Conservation (phyloP, 2,113 vertebrate genomes). For the Alouatta palliata region DNA sequence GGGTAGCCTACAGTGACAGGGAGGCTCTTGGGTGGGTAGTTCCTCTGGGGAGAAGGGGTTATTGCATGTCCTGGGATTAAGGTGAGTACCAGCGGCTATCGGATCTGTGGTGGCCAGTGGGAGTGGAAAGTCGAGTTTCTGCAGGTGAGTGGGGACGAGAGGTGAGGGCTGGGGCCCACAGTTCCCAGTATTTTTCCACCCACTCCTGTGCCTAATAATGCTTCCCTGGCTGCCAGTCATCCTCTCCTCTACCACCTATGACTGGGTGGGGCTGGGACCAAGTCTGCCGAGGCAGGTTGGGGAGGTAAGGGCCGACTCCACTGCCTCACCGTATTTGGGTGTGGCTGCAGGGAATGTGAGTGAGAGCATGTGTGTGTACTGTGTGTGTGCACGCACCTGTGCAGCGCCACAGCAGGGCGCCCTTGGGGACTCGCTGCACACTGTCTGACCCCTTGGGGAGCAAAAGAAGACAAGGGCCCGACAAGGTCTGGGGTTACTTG, state of each 20-base stretch:
- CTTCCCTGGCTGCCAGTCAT: not conserved
- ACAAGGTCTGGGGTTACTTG: not conserved
- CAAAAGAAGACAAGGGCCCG: rapidly evolving
- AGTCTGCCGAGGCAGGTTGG: rapidly evolving
- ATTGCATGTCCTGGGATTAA: not conserved
- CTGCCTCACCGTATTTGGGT: rapidly evolving
- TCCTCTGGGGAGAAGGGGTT: not conserved
- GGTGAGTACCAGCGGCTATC: not conserved
- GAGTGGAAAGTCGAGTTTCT: not conserved
- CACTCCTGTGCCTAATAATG: rapidly evolving
- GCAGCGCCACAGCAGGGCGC: not conserved
- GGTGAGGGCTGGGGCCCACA: too few species aligned
- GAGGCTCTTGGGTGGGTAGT: not conserved
- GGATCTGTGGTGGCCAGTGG: too few species aligned
- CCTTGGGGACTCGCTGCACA: rapidly evolving
- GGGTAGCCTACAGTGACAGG: not conserved
- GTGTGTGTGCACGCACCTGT: not conserved
- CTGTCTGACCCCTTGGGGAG: rapidly evolving
- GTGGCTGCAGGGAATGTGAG: not conserved
- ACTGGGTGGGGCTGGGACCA: too few species aligned
- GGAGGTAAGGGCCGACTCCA: not conserved
- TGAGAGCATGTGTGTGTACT: not conserved
- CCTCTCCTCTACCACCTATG: not conserved
- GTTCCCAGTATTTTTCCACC: not conserved
- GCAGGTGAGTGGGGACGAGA: not conserved